These are phyloP conservation scores for Seira musarum DNA, from an alignment of 2,888 invertebrate genomes.

Conservation along the genomic window DNA sequence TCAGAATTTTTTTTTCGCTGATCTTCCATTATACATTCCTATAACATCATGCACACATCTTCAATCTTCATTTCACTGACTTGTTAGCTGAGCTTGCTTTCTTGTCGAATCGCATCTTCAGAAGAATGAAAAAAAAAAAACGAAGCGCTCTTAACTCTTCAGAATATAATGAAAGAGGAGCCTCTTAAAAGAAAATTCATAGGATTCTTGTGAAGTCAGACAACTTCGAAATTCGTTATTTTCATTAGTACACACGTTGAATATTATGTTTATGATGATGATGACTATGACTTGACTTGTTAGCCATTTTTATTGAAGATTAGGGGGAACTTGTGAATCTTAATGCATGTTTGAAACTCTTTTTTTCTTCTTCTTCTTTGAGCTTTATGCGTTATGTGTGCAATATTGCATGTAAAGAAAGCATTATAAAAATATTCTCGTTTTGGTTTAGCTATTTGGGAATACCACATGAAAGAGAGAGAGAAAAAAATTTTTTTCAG, in stretches of 20 bases:
- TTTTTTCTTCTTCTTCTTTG: background rate
- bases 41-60: background rate
- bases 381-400: background rate
- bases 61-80: no score
- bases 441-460: background rate
- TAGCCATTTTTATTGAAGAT: background rate
- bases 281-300: background rate
- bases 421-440: background rate
- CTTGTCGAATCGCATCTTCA: background rate
- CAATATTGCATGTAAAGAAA: constrained; percentile 13
- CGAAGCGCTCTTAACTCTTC: background rate
- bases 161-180: background rate
- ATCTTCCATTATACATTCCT: constrained; percentile 1
- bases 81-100: no score
- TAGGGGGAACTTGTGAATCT: background rate
- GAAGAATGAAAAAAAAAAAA: background rate
- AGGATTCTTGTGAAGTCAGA: background rate
- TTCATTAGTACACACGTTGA: background rate
- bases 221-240: background rate
- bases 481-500: background rate
- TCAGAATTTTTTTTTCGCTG: background rate
- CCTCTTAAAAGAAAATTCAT: background rate
- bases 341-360: background rate
- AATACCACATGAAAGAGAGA: background rate
- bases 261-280: background rate